Evolutionary conservation across 2,113 vertebrate species (phyloP).

Genomic region (Suncus etruscus): DNA sequence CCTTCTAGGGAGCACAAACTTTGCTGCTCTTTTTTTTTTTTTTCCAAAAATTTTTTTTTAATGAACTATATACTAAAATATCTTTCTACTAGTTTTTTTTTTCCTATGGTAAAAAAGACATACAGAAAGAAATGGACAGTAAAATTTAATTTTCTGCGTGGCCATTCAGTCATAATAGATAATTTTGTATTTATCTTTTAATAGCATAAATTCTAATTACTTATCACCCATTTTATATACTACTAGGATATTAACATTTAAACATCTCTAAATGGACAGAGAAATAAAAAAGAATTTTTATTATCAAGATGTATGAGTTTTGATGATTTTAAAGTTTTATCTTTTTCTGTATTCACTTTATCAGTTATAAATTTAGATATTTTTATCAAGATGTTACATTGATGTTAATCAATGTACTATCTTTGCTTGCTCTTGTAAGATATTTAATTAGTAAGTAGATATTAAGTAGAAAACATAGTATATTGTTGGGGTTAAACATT

Average conservation of each 20-base stretch:
- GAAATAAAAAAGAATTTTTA: slow-evolving; percentile 54
- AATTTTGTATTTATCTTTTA: slow-evolving; percentile 52
- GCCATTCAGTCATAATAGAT: slow-evolving; percentile 39
- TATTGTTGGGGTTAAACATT: not conserved
- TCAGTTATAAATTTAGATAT: not conserved
- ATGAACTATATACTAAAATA: slow-evolving; percentile 43
- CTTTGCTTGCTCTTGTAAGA: slow-evolving; percentile 21
- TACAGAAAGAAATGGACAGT: slow-evolving; percentile 21
- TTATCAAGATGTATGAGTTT: slow-evolving; percentile 25
- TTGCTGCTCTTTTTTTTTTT: slow-evolving; percentile 22
- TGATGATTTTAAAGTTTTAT: not conserved
- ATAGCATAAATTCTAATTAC: slow-evolving; percentile 32
- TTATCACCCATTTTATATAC: slow-evolving; percentile 30
- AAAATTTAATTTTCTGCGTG: slow-evolving; percentile 27
- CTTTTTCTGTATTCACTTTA: slow-evolving; percentile 53
- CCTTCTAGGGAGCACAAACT: slow-evolving; percentile 77
- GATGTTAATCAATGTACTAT: slow-evolving; percentile 8
- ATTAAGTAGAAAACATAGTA: not conserved
- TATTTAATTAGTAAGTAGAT: slow-evolving; percentile 24
- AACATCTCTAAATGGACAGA: slow-evolving; percentile 33
- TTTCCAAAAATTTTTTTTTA: slow-evolving; percentile 10
- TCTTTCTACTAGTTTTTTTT: slow-evolving; percentile 69
- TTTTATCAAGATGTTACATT: slow-evolving; percentile 28
- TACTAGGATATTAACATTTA: slow-evolving; percentile 43
- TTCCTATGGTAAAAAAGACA: slow-evolving; percentile 53